Evolutionary conservation across 1,140 invertebrate genomes (phyloP), one percentile per base, ranked within the genome.

Genomic region (Drosophila orosa): DNA sequence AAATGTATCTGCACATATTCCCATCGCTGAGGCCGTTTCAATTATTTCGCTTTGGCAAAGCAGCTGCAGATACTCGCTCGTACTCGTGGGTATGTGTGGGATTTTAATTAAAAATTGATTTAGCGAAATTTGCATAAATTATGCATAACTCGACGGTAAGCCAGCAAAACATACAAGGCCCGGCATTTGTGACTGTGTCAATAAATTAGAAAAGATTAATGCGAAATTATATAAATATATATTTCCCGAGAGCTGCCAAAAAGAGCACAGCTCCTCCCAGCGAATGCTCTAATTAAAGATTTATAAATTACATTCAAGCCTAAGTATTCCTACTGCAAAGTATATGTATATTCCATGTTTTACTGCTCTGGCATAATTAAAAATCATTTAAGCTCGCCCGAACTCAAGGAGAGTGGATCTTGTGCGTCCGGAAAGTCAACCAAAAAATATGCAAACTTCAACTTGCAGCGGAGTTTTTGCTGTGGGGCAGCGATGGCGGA

Each of bases 101-200:
- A 74, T 89, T 89, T 87, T 87, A 87, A 87, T 87, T 87, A 87
- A 87, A 87, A 87, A 87, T 87, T 87, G 83, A 89, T 87, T 87
- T 87, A 89, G 84, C 84, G 59, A 83, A 79, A 87, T 87, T 87
- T 87, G 83, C 83, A 87, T 87, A 87, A 87, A 89, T 89, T 87
- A 87, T 83, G 86, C 84, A 87, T 80, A 63, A 71, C 84, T 77
- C 76, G 60, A 45, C 74, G 83, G 83, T 87, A 87, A 83, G 79
- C 78, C 68, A 62, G 52, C 61, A 59, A 42, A 55, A 76, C 61
- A 54, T 54, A 31, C 44, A 75, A 42, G 56, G 42, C 60, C 37
- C 31, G 50, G 73, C 67, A 45, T 68, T 61, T 56, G 76, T 42
- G 62, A 48, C 52, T 80, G 80, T 77, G 80, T 77, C 83, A 83